Base-by-base conservation (phyloP, 1,140 invertebrate species). In the Aphidius ervi region DNA sequence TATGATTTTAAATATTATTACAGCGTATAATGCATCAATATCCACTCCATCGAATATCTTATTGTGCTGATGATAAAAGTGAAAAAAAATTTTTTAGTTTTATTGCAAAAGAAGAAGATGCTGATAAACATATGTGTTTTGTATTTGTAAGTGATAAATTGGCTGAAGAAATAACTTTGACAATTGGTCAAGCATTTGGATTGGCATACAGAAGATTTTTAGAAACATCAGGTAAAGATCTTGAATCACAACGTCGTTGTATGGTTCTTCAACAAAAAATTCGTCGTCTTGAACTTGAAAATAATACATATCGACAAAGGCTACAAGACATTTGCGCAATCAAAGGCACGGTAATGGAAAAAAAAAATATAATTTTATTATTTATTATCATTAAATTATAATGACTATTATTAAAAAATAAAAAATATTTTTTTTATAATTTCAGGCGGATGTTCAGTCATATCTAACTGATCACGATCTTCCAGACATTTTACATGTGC, bases 21-120 rank as follows among this genome's bases (percentile, higher is more conserved):
- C 39, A 66, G 86, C 80, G 82, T 71, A 93, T 97, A 52, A 82
- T 95, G 71, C 91, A 97, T 78, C 94, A 97, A 76, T 98, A 97
- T 77, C 95, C 95, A 1, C 79, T 98, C n/a, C 95, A 98, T 77
- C 86, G 94, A 76, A 98, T 98, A 78, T 97, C 94, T 0, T 98
- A 98, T 79, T 98, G 96, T 82, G 95, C 96, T 6, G 95, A 98
- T 76, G 96, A 98, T 76, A 98, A 98, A 77, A 93, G 94, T 46
- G 95, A 97, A 58, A 98, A 97, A 73, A 93, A 93, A 68, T 97
- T 97, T 81, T 97, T 98, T 80, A 91, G 89, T 70, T 98, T 98
- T 76, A 97, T 98, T 68, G 95, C 94, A 42, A 98, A 97, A 82
- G 92, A 92, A 67, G 87, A 87, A 6, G 84, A 85, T 20, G 84